phyloP scores from a whole-genome alignment of 2,888 invertebrate species.

The Drosophila mimica region DNA sequence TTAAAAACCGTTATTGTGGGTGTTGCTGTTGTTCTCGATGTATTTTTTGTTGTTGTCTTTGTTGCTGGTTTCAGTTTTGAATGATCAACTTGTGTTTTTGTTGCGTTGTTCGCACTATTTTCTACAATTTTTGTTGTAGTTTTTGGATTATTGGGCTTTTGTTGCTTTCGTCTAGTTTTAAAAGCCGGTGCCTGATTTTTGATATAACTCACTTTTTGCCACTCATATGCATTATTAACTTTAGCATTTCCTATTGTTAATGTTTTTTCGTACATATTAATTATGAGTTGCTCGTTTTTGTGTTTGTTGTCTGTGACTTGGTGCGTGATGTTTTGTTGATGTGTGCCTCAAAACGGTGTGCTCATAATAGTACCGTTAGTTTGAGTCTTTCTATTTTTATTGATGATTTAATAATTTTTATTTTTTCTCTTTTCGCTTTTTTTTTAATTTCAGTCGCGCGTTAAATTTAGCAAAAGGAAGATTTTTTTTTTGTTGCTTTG shows the following conservation, averaged over 20 bases:
- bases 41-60: slow-evolving; percentile 14
- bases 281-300: slow-evolving; percentile 47
- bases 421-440: slow-evolving; percentile 26
- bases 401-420: slow-evolving; percentile 71
- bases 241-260: slow-evolving; percentile 73
- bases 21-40: slow-evolving; percentile 19
- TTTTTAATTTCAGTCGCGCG: slow-evolving; percentile 64
- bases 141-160: slow-evolving; percentile 22
- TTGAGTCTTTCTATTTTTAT: slow-evolving; percentile 66
- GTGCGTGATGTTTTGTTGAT: slow-evolving; percentile 48
- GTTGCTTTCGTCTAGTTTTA: slow-evolving; percentile 57
- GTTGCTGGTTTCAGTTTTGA: slow-evolving; percentile 46
- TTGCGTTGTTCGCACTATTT: slow-evolving; percentile 58
- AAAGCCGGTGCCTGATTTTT: slow-evolving; percentile 60
- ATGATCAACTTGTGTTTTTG: slow-evolving; percentile 35
- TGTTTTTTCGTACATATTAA: slow-evolving; percentile 79
- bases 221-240: slow-evolving; percentile 80
- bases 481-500: slow-evolving; percentile 18
- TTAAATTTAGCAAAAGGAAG: slow-evolving; percentile 61
- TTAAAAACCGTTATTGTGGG: slow-evolving; percentile 43
- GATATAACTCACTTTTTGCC: slow-evolving; percentile 80
- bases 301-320: slow-evolving; percentile 53
- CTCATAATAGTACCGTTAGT: slow-evolving; percentile 72
- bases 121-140: slow-evolving; percentile 14
- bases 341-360: slow-evolving; percentile 62